These are phyloP conservation scores for Eciton burchellii DNA, from an alignment of 1,140 invertebrate species.

Conservation along the genomic window DNA sequence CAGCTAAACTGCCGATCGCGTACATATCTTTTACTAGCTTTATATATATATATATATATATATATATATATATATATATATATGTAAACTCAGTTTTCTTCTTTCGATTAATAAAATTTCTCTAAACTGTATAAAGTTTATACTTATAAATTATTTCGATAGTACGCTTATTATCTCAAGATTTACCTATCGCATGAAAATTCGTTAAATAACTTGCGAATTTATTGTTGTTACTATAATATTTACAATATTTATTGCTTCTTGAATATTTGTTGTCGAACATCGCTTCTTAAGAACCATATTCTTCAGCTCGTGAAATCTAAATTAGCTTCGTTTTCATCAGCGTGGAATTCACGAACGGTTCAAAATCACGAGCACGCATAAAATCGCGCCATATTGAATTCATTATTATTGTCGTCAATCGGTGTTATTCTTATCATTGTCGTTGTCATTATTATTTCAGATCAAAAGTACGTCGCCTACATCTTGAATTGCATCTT, in stretches of 20 bases:
- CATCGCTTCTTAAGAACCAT: slow-evolving; percentile 14
- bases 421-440: neutral
- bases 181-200: neutral
- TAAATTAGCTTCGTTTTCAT: slow-evolving; percentile 19
- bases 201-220: slow-evolving; percentile 19
- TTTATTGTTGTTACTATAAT: slow-evolving; percentile 44
- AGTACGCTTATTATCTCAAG: neutral
- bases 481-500: slow-evolving; percentile 1
- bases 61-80: too few species aligned
- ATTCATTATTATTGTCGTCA: too few species aligned
- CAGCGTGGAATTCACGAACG: slow-evolving; percentile 10
- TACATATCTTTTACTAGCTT: too few species aligned
- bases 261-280: slow-evolving; percentile 37
- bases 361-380: slow-evolving; percentile 29
- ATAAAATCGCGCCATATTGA: slow-evolving; percentile 20
- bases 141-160: neutral
- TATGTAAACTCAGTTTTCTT: neutral
- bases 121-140: slow-evolving; percentile 14
- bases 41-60: too few species aligned
- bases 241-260: slow-evolving; percentile 59
- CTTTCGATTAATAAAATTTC: slow-evolving; percentile 9
- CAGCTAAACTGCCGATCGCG: too few species aligned
- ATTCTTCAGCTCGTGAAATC: slow-evolving; percentile 23
- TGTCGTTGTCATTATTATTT: neutral
- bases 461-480: slow-evolving; percentile 31